Evolutionary conservation across 2,797 vertebrate species (phyloP), one percentile per base, ranked within the genome.

Genomic region (Cyclopterus lumpus): DNA sequence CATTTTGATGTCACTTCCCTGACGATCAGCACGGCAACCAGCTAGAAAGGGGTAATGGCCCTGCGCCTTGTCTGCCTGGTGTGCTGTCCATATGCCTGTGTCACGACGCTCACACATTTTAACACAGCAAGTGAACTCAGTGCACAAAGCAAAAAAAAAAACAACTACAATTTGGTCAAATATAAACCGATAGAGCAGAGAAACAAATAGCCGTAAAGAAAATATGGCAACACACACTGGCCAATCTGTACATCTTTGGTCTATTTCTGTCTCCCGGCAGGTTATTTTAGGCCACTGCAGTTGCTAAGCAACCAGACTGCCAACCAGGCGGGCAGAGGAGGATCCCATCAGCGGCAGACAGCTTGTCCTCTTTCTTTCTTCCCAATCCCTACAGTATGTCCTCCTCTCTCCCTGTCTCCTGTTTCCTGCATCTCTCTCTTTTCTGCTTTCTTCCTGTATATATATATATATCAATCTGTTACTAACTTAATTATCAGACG

Each of bases 291-390:
- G 94, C 85, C 86, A 79, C 89, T 75, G 87, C 92, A 93, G 95
- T 96, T 95, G 93, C 95, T 92, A 94, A 92, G 95, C 94, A 93
- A 95, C 95, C 91, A 92, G 93, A 92, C 94, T 91, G 92, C 86
- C 91, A 90, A 84, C 88, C 81, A 88, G 90, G 88, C 81, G 81
- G 84, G 86, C 77, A 86, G 84, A 92, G 88, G 91, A 94, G 92
- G 93, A 93, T 93, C 93, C 93, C 93, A 84, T 84, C 86, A 91
- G 91, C 85, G 82, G 82, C 83, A 94, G 93, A 94, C 92, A 87
- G 88, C 71, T 68, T 89, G 89, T 92, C 91, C 90, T 91, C 86
- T 84, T 91, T 91, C 83, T 81, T 77, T 84, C 70, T 66, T 63
- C 77, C 79, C 59, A 54, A 74, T 85, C 78, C 59, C 71, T 59